Evolutionary conservation across 2,113 vertebrate species (phyloP).

Genomic region (Leptocoma aspasia): DNA sequence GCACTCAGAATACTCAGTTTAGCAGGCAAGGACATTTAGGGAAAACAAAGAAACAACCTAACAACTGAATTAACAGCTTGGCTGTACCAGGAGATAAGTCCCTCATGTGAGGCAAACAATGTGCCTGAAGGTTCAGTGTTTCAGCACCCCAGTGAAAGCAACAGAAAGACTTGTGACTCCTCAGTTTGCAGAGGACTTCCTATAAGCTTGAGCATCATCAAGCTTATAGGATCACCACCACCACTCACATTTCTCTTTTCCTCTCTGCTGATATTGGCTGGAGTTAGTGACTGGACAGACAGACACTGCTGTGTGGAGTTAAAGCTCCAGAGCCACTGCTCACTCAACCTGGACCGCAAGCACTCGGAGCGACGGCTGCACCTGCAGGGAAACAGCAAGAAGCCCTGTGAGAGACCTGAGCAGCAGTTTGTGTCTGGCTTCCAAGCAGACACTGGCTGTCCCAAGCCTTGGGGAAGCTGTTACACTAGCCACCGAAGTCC

Average conservation of each 20-base stretch:
- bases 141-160: neutral
- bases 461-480: neutral
- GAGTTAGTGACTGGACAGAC: constrained; percentile 77
- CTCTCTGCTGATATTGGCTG: constrained; percentile 90
- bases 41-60: neutral
- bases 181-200: neutral
- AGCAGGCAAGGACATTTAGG: neutral
- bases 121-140: neutral
- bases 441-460: neutral
- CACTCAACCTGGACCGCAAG: constrained; percentile 70
- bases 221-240: neutral
- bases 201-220: neutral
- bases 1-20: neutral
- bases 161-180: neutral
- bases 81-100: neutral
- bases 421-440: neutral
- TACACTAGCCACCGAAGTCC: neutral
- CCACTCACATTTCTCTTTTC: constrained; percentile 82
- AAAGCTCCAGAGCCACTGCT: constrained; percentile 96
- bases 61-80: neutral
- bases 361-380: constrained; percentile 85
- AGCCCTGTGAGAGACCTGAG: neutral
- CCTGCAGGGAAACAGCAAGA: constrained; percentile 59
- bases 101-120: neutral
- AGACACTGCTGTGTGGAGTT: constrained; percentile 86